These are phyloP conservation scores for Eupithecia centaureata DNA, from an alignment of 2,888 invertebrate genomes.

Conservation along the genomic window DNA sequence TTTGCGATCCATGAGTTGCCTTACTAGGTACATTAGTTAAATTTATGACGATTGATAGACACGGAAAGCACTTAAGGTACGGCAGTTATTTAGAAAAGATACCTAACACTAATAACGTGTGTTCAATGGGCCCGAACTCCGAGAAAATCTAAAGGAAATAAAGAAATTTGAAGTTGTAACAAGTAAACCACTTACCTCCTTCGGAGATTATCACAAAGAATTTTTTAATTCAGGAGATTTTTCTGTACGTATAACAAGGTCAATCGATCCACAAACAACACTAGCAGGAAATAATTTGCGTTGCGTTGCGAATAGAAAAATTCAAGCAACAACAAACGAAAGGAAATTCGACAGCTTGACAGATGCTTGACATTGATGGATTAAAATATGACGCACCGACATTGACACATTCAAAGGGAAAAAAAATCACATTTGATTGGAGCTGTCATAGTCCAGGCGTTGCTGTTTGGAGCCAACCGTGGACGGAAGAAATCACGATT, in stretches of 20 bases:
- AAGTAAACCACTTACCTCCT: slow-evolving; percentile 1
- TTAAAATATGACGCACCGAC: too few relatives aligned
- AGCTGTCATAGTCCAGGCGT: too few relatives aligned
- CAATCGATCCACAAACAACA: slow-evolving; percentile 4
- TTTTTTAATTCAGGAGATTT: background rate
- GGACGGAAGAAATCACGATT: too few relatives aligned
- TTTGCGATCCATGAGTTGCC: background rate
- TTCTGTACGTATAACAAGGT: background rate
- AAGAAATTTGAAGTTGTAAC: background rate
- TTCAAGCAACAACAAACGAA: background rate
- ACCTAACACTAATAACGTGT: background rate
- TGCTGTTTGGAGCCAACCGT: too few relatives aligned
- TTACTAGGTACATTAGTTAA: too few relatives aligned
- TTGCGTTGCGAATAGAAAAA: background rate
- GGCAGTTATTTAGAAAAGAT: background rate
- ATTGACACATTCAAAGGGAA: background rate
- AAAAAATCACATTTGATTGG: too few relatives aligned
- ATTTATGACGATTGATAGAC: slow-evolving; percentile 4
- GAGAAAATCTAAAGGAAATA: background rate
- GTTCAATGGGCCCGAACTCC: background rate
- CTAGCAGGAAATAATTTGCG: background rate
- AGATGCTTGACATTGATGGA: background rate
- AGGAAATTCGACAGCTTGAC: background rate
- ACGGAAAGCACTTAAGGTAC: background rate
- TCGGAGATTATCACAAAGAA: background rate